These are phyloP conservation scores for Galemys pyrenaicus DNA, from an alignment of 2,113 vertebrate genomes.

Conservation along the genomic window DNA sequence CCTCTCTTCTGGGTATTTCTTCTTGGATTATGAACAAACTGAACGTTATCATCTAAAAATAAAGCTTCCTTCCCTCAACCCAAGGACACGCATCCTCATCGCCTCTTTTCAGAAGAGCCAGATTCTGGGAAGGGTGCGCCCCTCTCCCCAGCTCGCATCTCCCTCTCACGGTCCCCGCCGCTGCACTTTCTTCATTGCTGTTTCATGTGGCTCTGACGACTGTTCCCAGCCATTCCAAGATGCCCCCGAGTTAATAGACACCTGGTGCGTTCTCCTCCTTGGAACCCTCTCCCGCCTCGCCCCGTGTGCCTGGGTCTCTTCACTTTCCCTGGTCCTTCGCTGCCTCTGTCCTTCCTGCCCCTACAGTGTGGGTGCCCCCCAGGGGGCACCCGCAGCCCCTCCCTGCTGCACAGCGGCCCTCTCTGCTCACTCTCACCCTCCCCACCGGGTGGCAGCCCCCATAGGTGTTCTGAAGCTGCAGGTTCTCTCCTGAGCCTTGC, in stretches of 20 bases:
- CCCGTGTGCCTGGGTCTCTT: background rate
- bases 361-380: background rate
- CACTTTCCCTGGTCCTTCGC: background rate
- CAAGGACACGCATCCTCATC: background rate
- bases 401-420: no score
- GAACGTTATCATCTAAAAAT: constrained; percentile 54
- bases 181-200: background rate
- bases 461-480: background rate
- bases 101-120: background rate
- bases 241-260: background rate
- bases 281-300: background rate
- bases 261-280: background rate
- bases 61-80: background rate
- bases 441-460: background rate
- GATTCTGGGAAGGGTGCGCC: background rate
- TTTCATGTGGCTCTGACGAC: background rate
- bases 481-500: background rate
- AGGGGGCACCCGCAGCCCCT: background rate
- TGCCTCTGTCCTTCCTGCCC: background rate
- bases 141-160: background rate
- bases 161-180: no score
- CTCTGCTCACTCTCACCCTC: background rate
- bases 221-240: background rate
- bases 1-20: background rate
- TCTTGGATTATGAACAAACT: background rate